A percentile compares a stretch with the other conserved stretches of the same genome.
Conservation (phyloP, 2,888 invertebrate genomes). For the Dilophus febrilis region DNA sequence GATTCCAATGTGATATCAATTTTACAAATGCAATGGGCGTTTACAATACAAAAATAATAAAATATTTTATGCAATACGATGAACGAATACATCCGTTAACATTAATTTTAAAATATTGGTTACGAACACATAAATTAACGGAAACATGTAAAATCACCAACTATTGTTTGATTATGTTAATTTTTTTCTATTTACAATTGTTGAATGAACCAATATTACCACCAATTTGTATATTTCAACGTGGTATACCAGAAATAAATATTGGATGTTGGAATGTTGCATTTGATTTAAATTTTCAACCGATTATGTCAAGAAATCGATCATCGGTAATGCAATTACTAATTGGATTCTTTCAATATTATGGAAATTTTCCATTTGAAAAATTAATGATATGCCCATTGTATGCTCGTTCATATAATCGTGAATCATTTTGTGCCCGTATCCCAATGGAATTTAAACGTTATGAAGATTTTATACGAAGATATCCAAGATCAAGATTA, state of each 20-base stretch:
- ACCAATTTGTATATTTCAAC: neutral
- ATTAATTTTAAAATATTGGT: slow-evolving; percentile 6
- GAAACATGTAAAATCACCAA: slow-evolving; percentile 3
- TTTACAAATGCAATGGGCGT: slow-evolving; percentile 4
- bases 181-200: slow-evolving; percentile 8
- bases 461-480: neutral
- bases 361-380: slow-evolving; percentile 2
- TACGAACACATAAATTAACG: slow-evolving; percentile 2
- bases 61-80: slow-evolving; percentile 3
- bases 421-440: neutral
- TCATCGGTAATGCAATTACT: slow-evolving; percentile 3
- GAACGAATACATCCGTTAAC: slow-evolving; percentile 5
- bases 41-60: slow-evolving; percentile 5
- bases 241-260: neutral
- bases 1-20: slow-evolving; percentile 5
- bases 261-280: slow-evolving; percentile 6
- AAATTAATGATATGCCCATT: neutral
- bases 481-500: neutral
- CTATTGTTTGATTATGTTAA: slow-evolving; percentile 6
- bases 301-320: neutral
- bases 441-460: neutral
- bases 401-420: neutral
- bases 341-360: slow-evolving; percentile 6
- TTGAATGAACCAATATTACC: slow-evolving; percentile 3
- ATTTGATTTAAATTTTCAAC: neutral